Conservation (phyloP, 2,797 vertebrate genomes). For the Otus scops region DNA sequence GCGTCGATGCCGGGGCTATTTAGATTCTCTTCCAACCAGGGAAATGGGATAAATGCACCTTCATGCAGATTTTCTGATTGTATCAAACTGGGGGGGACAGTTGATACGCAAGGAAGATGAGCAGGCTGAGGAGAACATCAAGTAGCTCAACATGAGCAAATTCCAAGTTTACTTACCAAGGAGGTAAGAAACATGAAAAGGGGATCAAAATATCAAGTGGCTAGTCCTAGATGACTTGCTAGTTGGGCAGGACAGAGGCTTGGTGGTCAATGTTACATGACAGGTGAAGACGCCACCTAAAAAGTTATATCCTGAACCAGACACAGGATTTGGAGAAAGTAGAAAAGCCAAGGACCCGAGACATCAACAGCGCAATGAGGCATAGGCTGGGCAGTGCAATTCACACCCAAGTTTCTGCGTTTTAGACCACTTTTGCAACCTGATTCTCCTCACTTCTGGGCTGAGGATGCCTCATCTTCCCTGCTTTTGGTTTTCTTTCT, state of each 20-base stretch:
- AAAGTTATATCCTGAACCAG: neutral
- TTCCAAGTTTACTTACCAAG: too few species aligned
- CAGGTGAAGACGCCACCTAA: neutral
- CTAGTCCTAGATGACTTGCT: neutral
- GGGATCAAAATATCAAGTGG: neutral
- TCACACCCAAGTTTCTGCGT: neutral
- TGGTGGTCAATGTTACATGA: fast-evolving
- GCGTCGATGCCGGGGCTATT: fast-evolving
- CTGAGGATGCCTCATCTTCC: neutral
- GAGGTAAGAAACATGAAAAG: neutral
- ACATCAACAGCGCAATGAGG: neutral
- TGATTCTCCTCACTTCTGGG: neutral
- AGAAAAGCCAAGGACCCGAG: neutral
- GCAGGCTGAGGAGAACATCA: neutral
- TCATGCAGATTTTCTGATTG: neutral
- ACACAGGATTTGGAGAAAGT: neutral
- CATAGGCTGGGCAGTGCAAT: neutral
- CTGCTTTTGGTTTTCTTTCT: neutral
- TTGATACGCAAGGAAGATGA: neutral
- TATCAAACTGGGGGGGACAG: neutral
- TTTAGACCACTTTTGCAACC: neutral
- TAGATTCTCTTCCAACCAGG: neutral
- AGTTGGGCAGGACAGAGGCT: neutral
- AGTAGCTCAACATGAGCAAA: neutral
- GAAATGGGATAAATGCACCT: neutral